Conservation (phyloP, 2,797 vertebrate genomes). For the Chrysolophus pictus region DNA sequence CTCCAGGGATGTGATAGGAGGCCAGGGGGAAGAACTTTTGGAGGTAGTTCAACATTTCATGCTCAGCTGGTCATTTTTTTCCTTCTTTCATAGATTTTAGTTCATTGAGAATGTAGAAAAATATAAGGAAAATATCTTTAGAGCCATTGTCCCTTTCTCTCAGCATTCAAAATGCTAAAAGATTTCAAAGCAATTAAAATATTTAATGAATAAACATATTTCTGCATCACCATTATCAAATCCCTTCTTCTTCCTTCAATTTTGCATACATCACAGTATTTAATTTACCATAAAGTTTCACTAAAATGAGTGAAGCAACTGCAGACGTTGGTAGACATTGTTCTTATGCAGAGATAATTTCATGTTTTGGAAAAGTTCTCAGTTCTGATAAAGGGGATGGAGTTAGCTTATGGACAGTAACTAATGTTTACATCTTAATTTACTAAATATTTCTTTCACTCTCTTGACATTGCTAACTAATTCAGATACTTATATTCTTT, state of each 20-base stretch:
- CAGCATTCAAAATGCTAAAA: neutral
- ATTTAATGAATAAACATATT: neutral
- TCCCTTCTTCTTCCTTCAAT: neutral
- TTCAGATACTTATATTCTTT: conserved; percentile 63
- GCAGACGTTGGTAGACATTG: neutral
- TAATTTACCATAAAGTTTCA: neutral
- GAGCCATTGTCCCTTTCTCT: rapidly evolving
- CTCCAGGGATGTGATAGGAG: neutral
- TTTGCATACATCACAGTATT: neutral
- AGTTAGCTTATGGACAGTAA: neutral
- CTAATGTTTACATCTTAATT: conserved; percentile 29
- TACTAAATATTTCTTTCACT: conserved; percentile 43
- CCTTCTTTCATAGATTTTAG: neutral
- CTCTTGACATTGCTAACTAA: conserved; percentile 53
- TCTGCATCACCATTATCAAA: neutral
- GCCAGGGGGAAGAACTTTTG: neutral
- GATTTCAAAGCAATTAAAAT: neutral
- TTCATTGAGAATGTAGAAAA: neutral
- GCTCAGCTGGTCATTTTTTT: neutral
- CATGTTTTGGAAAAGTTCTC: neutral
- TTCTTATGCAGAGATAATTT: neutral
- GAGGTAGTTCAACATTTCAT: rapidly evolving
- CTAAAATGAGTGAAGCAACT: neutral
- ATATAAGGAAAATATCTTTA: neutral
- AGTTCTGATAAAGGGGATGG: neutral